Base-by-base conservation (phyloP, 2,888 invertebrate species). In the Archaeoteleia sp. region DNA sequence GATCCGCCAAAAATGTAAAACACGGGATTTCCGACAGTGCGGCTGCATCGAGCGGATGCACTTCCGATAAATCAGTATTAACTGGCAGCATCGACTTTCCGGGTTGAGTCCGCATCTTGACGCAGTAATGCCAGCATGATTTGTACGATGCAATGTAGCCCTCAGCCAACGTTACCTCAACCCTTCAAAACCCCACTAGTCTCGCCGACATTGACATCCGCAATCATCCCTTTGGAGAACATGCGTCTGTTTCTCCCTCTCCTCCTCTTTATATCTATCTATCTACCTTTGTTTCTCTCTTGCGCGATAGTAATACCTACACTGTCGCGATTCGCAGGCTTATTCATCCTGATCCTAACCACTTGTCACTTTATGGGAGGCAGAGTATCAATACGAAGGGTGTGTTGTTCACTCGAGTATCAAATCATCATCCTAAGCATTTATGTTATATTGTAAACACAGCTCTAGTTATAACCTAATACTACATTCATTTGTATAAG, bases 281-380 rank as follows among this genome's bases (percentile, higher is more conserved):
- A 13, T 34, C 29, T 12, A 29, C 58, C 67, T 55, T 45, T 51
- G 39, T 37, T 25, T 25, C 17, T 27, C 48, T 45, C 62, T 77
- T 75, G 71, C 74, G 20, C n/a, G n/a, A n/a, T 40, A 45, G 54
- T 43, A 42, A 39, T 48, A 20, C 35, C 35, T 9, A 17, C 15
- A n/a, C 17, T 20, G 32, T 46, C 60, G 60, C 37, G 60, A 43
- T 35, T 51, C 49, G 37, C 37, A 30, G 51, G 60, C 58, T 58
- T 58, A 61, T 37, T 42, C 61, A 29, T n/a, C 53, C 77, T 84
- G 84, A 85, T 85, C 85, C 85, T 77, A 77, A 82, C 84, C 83
- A 85, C 85, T 85, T 85, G 84, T 84, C 84, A 84, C 80, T 83
- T 83, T 75, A 82, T 81, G 82, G 76, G 79, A 81, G 78, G 81